Conservation (phyloP, 1,140 invertebrate genomes). For the Drosophila dunni region DNA sequence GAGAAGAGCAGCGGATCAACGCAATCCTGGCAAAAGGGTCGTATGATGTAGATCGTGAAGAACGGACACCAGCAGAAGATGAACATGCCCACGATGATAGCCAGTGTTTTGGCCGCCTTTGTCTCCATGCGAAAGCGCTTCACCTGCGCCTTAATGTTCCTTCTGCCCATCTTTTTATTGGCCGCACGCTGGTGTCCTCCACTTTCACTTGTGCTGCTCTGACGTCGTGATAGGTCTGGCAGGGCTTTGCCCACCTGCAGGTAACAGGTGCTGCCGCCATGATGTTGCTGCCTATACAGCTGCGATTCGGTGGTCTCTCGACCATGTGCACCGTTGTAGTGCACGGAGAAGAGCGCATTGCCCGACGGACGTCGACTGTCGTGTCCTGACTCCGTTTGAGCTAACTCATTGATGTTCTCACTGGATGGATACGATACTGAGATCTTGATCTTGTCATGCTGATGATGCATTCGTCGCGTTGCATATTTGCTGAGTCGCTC, state of each 20-base stretch:
- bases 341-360: slow-evolving; percentile 73
- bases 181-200: slow-evolving; percentile 65
- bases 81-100: slow-evolving; percentile 96
- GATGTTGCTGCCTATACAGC: slow-evolving; percentile 81
- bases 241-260: slow-evolving; percentile 85
- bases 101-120: slow-evolving; percentile 95
- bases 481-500: slow-evolving; percentile 77
- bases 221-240: slow-evolving; percentile 73
- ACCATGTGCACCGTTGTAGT: slow-evolving; percentile 71
- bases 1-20: slow-evolving; percentile 92
- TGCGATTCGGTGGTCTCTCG: slow-evolving; percentile 73
- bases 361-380: slow-evolving; percentile 63
- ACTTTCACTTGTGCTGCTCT: slow-evolving; percentile 84
- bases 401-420: slow-evolving; percentile 87
- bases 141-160: slow-evolving; percentile 86
- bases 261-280: slow-evolving; percentile 86
- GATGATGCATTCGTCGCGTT: slow-evolving; percentile 84
- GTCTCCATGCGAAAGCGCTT: slow-evolving; percentile 90
- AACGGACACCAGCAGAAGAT: slow-evolving; percentile 96
- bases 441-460: slow-evolving; percentile 92
- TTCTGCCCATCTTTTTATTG: slow-evolving; percentile 88
- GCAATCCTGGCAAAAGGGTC: slow-evolving; percentile 88
- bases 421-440: slow-evolving; percentile 93
- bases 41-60: slow-evolving; percentile 94
- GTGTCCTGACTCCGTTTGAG: slow-evolving; percentile 47